A percentile compares a stretch with the other conserved stretches of the same genome.
Evolutionary conservation across 2,888 invertebrate species (phyloP).

Genomic region (Chymomyza fuscimana): DNA sequence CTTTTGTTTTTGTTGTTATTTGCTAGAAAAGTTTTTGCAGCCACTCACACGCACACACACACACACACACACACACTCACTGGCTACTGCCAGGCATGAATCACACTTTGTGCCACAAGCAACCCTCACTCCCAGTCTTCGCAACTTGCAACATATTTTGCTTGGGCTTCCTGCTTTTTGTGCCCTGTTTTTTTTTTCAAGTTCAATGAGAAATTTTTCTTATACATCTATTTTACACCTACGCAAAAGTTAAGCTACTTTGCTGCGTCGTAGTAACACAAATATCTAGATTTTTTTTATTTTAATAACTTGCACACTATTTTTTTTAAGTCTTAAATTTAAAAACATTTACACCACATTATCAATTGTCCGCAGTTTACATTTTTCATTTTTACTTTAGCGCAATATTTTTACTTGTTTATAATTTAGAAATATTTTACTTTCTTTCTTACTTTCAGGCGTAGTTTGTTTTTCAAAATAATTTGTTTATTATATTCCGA

Average conservation of each 20-base stretch:
- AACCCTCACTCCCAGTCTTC: not conserved
- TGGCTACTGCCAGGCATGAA: constrained; percentile 32
- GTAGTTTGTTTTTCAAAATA: not conserved
- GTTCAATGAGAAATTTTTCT: constrained; percentile 31
- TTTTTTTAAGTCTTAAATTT: not conserved
- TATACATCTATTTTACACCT: not conserved
- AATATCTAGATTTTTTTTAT: not conserved
- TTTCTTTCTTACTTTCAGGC: constrained; percentile 1
- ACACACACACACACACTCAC: constrained; percentile 1
- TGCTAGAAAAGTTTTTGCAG: constrained; percentile 1
- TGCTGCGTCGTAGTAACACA: not conserved
- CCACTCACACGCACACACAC: constrained; percentile 5
- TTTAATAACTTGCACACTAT: not conserved
- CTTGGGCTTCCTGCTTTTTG: constrained; percentile 4
- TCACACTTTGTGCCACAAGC: constrained; percentile 27
- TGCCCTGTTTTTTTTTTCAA: constrained; percentile 27
- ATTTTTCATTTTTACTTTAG: not conserved
- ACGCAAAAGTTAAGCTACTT: constrained; percentile 1
- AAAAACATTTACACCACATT: not conserved
- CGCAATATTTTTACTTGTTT: not conserved
- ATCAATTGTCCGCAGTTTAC: not conserved
- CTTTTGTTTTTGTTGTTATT: constrained; percentile 21
- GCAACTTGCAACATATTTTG: not conserved
- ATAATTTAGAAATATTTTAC: not conserved
- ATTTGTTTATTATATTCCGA: not conserved